Base-by-base conservation (phyloP, 2,888 invertebrate genomes). In the Emmelina monodactyla region DNA sequence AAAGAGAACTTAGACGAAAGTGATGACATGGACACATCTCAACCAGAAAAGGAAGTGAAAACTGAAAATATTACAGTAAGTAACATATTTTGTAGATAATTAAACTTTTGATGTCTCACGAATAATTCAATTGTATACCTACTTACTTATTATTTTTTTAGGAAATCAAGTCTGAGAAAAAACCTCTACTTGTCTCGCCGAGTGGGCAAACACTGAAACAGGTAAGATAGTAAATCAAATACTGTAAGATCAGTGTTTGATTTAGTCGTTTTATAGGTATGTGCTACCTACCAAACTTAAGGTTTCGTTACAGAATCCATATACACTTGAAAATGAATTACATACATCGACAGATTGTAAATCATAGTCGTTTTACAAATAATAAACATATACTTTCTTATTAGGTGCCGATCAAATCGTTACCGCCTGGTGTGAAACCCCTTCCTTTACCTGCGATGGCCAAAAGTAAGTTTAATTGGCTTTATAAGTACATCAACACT, bases 381-480 rank as follows among this genome's bases (percentile, higher is more conserved):
- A n/a, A n/a, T n/a, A n/a, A n/a, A n/a, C n/a, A 10, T 25, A 9
- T 14, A 15, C 7, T 34, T 28, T 34, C 40, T 58, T 51, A 5
- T n/a, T 55, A 78, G 76, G 63, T 78, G 16, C 66, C 72, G 2
- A 52, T 72, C 3, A 65, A 58, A 47, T 47, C 70, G 1, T 45
- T 81, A 15, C 80, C 80, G 1, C 79, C 80, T 0, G 80, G 80
- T 37, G 58, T 81, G 2, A 73, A 64, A 39, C 67, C 79, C 1
- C 39, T 79, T 28, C 79, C 78, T 3, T 45, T 81, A 35, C 70
- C 73, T 2, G 38, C 54, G 2, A 55, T 51, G n/a, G n/a, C n/a
- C n/a, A n/a, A n/a, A n/a, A n/a, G n/a, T n/a, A n/a, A n/a, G n/a
- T n/a, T n/a, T n/a, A n/a, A n/a, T n/a, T n/a, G n/a, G n/a, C n/a